These are phyloP conservation scores for Aromia moschata DNA, from an alignment of 2,888 invertebrate genomes.

Conservation along the genomic window DNA sequence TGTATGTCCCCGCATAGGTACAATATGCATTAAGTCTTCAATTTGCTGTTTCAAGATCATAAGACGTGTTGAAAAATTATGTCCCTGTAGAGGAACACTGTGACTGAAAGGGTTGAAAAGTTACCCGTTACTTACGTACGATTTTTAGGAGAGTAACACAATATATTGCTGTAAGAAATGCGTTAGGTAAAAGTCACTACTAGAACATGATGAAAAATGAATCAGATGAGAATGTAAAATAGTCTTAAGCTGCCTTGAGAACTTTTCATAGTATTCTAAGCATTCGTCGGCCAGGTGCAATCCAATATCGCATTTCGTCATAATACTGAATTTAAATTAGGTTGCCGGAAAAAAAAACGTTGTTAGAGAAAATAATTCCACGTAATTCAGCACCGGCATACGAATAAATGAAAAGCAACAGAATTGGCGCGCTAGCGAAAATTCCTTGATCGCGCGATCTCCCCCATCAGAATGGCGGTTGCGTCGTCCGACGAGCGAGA, in stretches of 20 bases:
- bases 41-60: no score
- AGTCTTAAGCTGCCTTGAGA: neutral
- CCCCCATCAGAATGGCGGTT: conserved; percentile 3
- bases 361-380: neutral
- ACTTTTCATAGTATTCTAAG: neutral
- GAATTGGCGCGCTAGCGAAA: neutral
- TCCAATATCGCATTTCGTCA: neutral
- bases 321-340: neutral
- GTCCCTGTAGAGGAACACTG: no score
- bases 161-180: no score
- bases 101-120: no score
- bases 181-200: no score
- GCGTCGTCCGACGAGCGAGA: neutral
- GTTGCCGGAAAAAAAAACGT: neutral
- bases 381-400: neutral
- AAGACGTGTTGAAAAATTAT: no score
- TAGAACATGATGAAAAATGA: no score
- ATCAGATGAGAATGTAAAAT: neutral
- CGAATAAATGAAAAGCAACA: conserved; percentile 1
- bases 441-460: neutral
- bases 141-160: no score
- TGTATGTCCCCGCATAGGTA: no score
- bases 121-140: no score
- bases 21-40: no score
- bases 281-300: neutral